Conservation (phyloP, 2,888 invertebrate genomes). For the Tenthredo livida region DNA sequence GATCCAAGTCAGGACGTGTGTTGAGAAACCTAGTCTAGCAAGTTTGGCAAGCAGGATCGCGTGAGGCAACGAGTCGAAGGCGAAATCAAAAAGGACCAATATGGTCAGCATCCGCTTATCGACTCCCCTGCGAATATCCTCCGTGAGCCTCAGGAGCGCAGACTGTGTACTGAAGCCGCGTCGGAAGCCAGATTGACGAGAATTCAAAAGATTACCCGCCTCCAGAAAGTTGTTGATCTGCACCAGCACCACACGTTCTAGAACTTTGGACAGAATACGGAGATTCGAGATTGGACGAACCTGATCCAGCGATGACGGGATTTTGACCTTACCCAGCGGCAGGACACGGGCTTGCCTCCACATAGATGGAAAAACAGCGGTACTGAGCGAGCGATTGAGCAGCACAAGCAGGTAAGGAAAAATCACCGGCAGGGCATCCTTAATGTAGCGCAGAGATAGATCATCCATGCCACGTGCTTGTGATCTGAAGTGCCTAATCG, state of each 20-base stretch:
- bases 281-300: not conserved
- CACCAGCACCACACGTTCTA: not conserved
- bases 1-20: not conserved
- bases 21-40: not conserved
- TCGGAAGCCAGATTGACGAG: not conserved
- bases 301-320: not conserved
- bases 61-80: not conserved
- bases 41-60: not conserved
- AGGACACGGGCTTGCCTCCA: not conserved
- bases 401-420: not conserved
- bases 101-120: not conserved
- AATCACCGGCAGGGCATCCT: not conserved
- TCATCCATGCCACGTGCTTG: not conserved
- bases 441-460: not conserved
- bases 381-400: not conserved
- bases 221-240: not conserved
- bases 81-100: not conserved
- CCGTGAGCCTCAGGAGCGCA: not conserved
- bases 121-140: not conserved
- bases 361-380: not conserved
- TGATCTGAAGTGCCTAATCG: not conserved
- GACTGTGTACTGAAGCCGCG: not conserved
- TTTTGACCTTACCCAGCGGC: not conserved
- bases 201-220: not conserved
- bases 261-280: not conserved